Base-by-base conservation (phyloP, 2,888 invertebrate genomes). In the Hartigia nigra region DNA sequence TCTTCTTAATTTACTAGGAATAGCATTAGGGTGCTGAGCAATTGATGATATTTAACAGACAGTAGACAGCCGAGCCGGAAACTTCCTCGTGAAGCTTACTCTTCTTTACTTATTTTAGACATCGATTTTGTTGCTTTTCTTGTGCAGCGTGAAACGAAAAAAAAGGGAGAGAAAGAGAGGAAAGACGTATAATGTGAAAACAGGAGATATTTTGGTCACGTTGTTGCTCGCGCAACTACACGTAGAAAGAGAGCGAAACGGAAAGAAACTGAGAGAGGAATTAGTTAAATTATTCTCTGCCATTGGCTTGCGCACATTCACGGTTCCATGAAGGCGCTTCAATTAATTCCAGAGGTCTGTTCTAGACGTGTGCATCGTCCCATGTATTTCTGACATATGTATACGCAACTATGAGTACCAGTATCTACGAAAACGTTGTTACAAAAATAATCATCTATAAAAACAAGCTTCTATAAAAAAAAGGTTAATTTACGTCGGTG, bases 231-330 rank as follows among this genome's bases (percentile, higher is more conserved):
- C 74, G 69, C 76, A 80, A 74, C 70, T 74, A 75, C 78, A 77
- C 74, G 75, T 78, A 76, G 75, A 80, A 76, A 78, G 76, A 76
- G 69, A 76, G 79, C 81, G 81, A 82, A 83, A 86, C 39, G 39
- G 39, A 23, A 23, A 23, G 23, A 55, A 23, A 55, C 23, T 5
- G 23, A 84, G 82, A 80, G 82, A 81, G 37, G 70, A 78, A 70
- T 74, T 36, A 74, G 77, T 70, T 75, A 77, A 70, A 70, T 69
- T 72, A 75, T 79, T 80, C 75, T 77, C 78, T 75, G 76, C 5
- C 23, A 55, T 55, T 55, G 39, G 39, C 39, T 55, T 23, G 39
- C 39, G 70, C 78, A 77, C 75, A 77, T 80, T 76, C 76, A 79
- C 79, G 76, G 77, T 81, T 77, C 76, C 79, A 14, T 77, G 77